Evolutionary conservation across 1,140 invertebrate genomes (phyloP), one percentile per base, ranked within the genome.

Genomic region (Procambarus virginalis): DNA sequence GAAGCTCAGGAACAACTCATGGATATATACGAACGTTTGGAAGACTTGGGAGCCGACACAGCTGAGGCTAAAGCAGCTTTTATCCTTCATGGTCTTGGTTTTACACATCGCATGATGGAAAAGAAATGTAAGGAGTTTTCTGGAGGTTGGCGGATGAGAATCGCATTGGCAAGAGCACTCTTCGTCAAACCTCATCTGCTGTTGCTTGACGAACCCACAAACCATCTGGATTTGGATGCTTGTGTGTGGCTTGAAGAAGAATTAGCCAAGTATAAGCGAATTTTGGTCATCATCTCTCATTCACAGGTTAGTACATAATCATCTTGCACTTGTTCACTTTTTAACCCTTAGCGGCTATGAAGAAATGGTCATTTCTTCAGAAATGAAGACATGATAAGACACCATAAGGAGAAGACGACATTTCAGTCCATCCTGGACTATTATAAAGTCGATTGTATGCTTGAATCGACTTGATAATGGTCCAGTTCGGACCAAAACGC

Each of bases 221-320:
- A 96, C 93, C 96, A 96, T 94, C 93, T 96, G 68, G 96, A 96
- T 94, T 94, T 96, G 96, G 99, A 96, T 93, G 98, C 99, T 76
- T 99, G 99, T 95, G 99, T 99, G n/a, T 99, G 99, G 99, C 95
- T 99, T 48, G 99, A 99, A 94, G 97, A 99, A 94, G 98, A 99
- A 95, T 94, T 99, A 1, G 98, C 98, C 93, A 97, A 96, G 76
- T 99, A 99, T 93, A 99, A 99, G 94, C 95, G 98, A 93, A 99
- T 99, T 94, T 94, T 99, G 92, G 97, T 99, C n/a, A 96, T 99
- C 80, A 98, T 99, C 92, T 99, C 99, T 2, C 99, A 99, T 94
- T 99, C 99, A 14, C 91, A 92, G 89, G 91, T 89, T 6, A 83
- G 75, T 70, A n/a, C 14, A 34, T 34, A 34, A 34, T 34, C 34